Base-by-base conservation (phyloP, 2,888 invertebrate genomes). In the Ectemnius continuus region DNA sequence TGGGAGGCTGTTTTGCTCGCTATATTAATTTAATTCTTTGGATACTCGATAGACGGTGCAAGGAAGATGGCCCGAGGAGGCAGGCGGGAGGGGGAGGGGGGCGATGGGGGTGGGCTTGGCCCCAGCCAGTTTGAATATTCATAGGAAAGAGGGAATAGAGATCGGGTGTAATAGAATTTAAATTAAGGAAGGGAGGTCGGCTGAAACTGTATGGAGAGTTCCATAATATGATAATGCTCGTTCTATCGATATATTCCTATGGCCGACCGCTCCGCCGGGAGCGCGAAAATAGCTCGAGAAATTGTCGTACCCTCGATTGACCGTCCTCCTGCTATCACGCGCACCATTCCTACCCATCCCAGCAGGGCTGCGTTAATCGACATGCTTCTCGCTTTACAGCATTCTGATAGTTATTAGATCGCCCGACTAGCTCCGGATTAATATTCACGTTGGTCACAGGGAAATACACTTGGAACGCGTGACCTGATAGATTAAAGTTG, bases 1-100 rank as follows among this genome's bases (percentile, higher is more conserved):
- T 72, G n/a, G 59, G 64, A 65, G 73, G 80, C 86, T 88, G 86
- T 88, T 88, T 89, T 87, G 85, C 85, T 78, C 82, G 86, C 88
- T 89, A 88, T 91, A 90, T 90, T 91, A 90, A 91, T 91, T 90
- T 89, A 89, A 91, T 90, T 90, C 90, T 89, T 90, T 88, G 88
- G 88, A 90, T 90, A 90, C 85, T 88, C 88, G 90, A 90, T 90
- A 89, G 88, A 90, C 85, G 87, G 71, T 80, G 78, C 78, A 75
- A 81, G 82, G 79, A 78, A 83, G 70, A 60, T 60, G 66, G 70
- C 68, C 57, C 75, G 68, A 59, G 77, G 76, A 67, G 68, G 72
- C 80, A 73, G 84, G 80, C 70, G 75, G 64, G 66, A 67, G 57
- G 76, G 75, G 65, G 70, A 76, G 61, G 62, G 70, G n/a, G 66